A percentile compares a stretch with the other conserved stretches of the same genome.
Conservation (phyloP, 2,888 invertebrate species). For the Eremobia ochroleuca region DNA sequence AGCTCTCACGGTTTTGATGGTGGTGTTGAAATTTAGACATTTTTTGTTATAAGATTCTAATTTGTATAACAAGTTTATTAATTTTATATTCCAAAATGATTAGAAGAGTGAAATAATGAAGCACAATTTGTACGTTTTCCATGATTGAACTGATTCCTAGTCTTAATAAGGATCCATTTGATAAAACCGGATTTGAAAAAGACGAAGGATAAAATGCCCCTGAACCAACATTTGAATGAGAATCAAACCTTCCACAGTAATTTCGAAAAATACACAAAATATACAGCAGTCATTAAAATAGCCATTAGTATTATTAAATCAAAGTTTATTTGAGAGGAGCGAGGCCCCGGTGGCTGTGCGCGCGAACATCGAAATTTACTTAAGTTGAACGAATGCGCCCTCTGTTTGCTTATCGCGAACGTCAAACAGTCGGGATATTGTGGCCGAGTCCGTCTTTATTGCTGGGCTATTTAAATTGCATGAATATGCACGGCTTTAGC, state of each 20-base stretch:
- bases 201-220: neutral
- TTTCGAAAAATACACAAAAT: constrained; percentile 38
- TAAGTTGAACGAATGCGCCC: constrained; percentile 90
- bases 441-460: constrained; percentile 80
- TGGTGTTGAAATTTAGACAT: constrained; percentile 35
- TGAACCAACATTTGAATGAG: neutral
- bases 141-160: neutral
- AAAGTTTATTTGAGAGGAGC: constrained; percentile 78
- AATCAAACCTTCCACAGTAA: constrained; percentile 13
- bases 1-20: constrained; percentile 62
- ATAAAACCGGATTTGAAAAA: neutral
- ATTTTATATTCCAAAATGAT: neutral
- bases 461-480: constrained; percentile 80
- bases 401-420: constrained; percentile 84
- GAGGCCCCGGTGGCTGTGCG: constrained; percentile 75
- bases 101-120: neutral
- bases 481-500: constrained; percentile 83
- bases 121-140: neutral
- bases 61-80: constrained; percentile 6
- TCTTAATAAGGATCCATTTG: neutral
- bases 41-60: constrained; percentile 31
- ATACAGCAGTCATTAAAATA: constrained; percentile 69
- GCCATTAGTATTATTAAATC: constrained; percentile 76
- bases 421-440: constrained; percentile 84
- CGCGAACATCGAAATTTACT: constrained; percentile 91